A percentile compares a stretch with the other conserved stretches of the same genome.
Conservation (phyloP, 2,113 vertebrate genomes). For the Callipepla californica region DNA sequence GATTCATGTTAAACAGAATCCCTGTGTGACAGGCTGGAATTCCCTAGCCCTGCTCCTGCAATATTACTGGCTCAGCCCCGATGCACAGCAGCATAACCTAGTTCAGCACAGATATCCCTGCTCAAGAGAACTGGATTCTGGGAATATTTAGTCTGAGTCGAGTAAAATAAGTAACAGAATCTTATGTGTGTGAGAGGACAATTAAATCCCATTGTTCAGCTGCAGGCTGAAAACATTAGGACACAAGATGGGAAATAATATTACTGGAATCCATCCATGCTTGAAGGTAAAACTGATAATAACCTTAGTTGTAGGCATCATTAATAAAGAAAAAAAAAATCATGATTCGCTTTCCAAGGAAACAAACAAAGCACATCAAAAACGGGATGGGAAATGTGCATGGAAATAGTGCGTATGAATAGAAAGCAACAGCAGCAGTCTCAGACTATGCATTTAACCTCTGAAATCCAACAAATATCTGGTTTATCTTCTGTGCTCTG, state of each 20-base stretch:
- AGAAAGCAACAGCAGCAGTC: background rate
- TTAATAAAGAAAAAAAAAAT: background rate
- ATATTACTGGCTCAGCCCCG: background rate
- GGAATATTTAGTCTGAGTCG: background rate
- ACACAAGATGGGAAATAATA: background rate
- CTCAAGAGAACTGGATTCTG: background rate
- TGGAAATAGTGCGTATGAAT: background rate
- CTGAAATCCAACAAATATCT: background rate
- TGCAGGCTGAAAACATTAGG: conserved; percentile 9
- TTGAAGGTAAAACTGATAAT: background rate
- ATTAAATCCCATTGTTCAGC: background rate
- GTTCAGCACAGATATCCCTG: background rate
- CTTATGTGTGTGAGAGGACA: background rate
- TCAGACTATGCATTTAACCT: background rate
- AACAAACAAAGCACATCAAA: background rate
- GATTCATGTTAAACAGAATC: background rate
- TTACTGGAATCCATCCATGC: background rate
- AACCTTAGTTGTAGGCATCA: background rate
- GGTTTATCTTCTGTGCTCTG: background rate
- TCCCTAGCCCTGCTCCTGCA: background rate
- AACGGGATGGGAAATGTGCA: background rate
- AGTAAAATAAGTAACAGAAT: background rate
- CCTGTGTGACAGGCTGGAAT: background rate
- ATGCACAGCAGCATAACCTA: background rate
- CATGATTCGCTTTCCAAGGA: background rate